phyloP scores from a whole-genome alignment of 2,888 invertebrate genomes.

The Argyresthia albistria region DNA sequence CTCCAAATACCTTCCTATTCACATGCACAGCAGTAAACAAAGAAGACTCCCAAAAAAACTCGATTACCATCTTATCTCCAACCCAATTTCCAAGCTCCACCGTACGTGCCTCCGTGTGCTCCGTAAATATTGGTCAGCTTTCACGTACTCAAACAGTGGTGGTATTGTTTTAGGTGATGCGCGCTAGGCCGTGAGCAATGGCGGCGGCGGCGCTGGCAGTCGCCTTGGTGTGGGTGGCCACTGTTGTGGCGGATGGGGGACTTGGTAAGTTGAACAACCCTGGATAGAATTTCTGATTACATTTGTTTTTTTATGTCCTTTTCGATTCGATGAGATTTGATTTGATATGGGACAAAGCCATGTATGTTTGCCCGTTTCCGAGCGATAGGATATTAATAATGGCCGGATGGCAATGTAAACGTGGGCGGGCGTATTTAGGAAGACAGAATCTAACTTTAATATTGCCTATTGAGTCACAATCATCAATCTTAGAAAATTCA shows the following conservation, averaged over 20 bases:
- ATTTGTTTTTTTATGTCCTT: too few relatives aligned
- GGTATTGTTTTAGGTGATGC: conserved; percentile 71
- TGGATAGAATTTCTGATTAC: too few relatives aligned
- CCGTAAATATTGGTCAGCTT: conserved; percentile 45
- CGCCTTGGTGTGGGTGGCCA: conserved; percentile 66
- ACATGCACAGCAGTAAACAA: background rate
- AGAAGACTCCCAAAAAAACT: background rate
- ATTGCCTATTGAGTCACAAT: too few relatives aligned
- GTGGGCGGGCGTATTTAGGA: too few relatives aligned
- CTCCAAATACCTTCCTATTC: too few relatives aligned
- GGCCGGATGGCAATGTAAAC: too few relatives aligned
- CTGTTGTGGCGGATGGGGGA: conserved; percentile 46
- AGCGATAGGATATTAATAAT: too few relatives aligned
- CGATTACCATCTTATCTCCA: background rate
- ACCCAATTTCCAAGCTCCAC: background rate
- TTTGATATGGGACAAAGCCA: too few relatives aligned
- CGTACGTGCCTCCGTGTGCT: background rate
- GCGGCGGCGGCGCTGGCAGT: conserved; percentile 53
- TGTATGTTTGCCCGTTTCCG: too few relatives aligned
- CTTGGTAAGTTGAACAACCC: conserved; percentile 40
- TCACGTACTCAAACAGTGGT: conserved; percentile 40
- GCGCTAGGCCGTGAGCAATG: conserved; percentile 51
- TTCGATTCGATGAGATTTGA: too few relatives aligned
- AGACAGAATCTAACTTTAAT: too few relatives aligned
- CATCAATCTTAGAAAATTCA: too few relatives aligned